Evolutionary conservation across 2,113 vertebrate species (phyloP).

Genomic region (cattle (Bos taurus)): ARS-UCD2.0 NC_037351.1:5816001-5816500

Average conservation of each 20-base stretch:
- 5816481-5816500: not conserved
- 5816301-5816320: not conserved
- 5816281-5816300: not conserved
- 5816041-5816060: not conserved
- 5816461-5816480: accelerated
- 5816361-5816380: not conserved
- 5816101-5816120: not conserved
- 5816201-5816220: not conserved
- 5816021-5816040: not conserved
- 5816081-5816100: not conserved
- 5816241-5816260: accelerated
- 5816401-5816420: not conserved
- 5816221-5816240: too few relatives aligned
- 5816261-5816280: not conserved
- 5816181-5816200: not conserved
- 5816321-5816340: not conserved
- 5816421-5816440: not conserved
- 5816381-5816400: not conserved
- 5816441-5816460: accelerated
- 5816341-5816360: not conserved
- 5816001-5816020: constrained; percentile 51
- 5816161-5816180: not conserved
- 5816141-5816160: not conserved
- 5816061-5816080: not conserved
- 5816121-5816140: not conserved